Percentiles rank a stretch among this genome's conserved stretches.
Conservation (phyloP, 2,797 vertebrate genomes). For the Sylvilagus floridanus region DNA sequence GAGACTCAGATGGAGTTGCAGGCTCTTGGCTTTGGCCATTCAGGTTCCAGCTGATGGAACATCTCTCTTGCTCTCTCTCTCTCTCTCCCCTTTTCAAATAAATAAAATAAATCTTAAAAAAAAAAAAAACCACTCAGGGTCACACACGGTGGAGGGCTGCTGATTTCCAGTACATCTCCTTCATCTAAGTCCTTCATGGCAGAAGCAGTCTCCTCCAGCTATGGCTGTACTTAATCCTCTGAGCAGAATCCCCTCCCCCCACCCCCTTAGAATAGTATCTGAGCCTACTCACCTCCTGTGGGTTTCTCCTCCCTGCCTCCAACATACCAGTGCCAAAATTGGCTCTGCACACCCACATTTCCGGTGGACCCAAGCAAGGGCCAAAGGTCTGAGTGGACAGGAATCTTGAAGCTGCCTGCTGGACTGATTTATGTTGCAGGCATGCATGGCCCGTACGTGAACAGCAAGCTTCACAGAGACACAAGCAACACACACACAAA, state of each 20-base stretch:
- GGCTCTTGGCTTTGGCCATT: too few relatives aligned
- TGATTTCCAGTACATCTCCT: not conserved
- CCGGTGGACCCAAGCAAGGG: not conserved
- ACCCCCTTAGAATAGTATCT: not conserved
- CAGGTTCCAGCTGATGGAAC: too few relatives aligned
- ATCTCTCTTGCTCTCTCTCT: too few relatives aligned
- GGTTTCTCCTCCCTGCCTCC: slow-evolving; percentile 2
- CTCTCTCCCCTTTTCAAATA: too few relatives aligned
- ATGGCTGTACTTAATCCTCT: not conserved
- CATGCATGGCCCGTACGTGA: slow-evolving; percentile 40
- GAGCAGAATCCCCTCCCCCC: not conserved
- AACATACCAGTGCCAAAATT: not conserved
- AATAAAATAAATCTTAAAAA: too few relatives aligned
- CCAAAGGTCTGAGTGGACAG: slow-evolving; percentile 57
- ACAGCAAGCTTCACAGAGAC: slow-evolving; percentile 3
- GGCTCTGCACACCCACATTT: slow-evolving; percentile 18
- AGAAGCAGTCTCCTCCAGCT: not conserved
- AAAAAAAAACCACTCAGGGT: too few relatives aligned
- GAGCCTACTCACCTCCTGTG: not conserved
- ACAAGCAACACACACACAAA: not conserved
- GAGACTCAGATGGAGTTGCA: too few relatives aligned
- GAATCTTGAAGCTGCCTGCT: slow-evolving; percentile 46
- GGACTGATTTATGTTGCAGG: slow-evolving; percentile 34
- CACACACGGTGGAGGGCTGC: not conserved
- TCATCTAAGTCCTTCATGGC: rapidly evolving